Conservation (phyloP, 2,113 vertebrate genomes). For the Brachirus orientalis region DNA sequence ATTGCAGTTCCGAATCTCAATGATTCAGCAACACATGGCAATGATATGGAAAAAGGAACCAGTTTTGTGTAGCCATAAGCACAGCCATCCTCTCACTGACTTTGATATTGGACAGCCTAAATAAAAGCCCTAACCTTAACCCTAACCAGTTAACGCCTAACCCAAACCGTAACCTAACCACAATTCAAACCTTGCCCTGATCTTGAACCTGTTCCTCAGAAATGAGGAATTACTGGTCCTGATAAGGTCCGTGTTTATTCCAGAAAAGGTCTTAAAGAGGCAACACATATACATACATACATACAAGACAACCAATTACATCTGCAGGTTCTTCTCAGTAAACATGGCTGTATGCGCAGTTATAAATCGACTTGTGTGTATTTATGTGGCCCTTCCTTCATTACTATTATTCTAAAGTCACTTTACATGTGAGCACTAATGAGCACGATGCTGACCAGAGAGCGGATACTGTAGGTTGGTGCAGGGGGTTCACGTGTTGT, state of each 20-base stretch:
- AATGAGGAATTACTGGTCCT: no score
- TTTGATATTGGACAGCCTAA: no score
- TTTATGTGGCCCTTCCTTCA: neutral
- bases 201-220: no score
- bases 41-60: constrained; percentile 51
- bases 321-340: constrained; percentile 19
- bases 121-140: no score
- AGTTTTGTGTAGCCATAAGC: constrained; percentile 3
- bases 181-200: no score
- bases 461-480: neutral
- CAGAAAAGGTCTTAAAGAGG: no score
- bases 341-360: constrained; percentile 43
- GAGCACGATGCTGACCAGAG: constrained; percentile 21
- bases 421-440: constrained; percentile 43
- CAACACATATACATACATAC: constrained; percentile 7
- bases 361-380: constrained; percentile 22
- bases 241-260: no score
- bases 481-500: constrained; percentile 4
- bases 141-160: no score
- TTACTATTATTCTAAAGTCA: constrained; percentile 28
- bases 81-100: constrained; percentile 9
- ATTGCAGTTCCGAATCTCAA: neutral
- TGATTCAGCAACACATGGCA: constrained; percentile 42
- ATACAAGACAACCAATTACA: constrained; percentile 19
- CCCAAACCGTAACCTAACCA: no score